Conservation (phyloP, 2,113 vertebrate species). For the Glaucidium brasilianum region DNA sequence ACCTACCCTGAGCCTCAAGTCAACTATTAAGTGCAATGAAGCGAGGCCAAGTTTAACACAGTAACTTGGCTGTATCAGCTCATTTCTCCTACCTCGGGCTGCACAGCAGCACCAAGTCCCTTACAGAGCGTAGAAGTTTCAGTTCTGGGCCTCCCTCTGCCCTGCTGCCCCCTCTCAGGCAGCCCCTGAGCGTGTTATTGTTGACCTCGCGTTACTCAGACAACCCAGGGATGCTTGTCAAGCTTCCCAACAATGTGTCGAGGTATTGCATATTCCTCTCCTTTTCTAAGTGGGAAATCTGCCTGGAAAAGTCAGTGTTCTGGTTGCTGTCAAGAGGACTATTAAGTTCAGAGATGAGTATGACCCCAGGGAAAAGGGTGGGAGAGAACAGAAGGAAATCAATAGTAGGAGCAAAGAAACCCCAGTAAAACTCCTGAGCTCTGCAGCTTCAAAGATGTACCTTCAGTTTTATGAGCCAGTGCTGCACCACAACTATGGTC, state of each 20-base stretch:
- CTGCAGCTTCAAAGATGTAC: not conserved
- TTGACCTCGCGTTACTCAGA: rapidly evolving
- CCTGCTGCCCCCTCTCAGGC: not conserved
- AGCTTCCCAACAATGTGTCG: not conserved
- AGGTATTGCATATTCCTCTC: not conserved
- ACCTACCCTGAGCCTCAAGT: not conserved
- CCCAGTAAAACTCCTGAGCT: constrained; percentile 8
- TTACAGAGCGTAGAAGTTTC: rapidly evolving
- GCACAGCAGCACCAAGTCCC: not conserved
- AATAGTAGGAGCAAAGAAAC: not conserved
- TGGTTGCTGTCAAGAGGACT: not conserved
- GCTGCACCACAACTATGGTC: not conserved
- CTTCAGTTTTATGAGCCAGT: not conserved
- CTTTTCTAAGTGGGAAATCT: not conserved
- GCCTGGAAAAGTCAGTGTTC: not conserved
- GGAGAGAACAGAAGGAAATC: not conserved
- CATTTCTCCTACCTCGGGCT: not conserved
- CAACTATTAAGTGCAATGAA: not conserved
- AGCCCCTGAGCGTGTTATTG: not conserved
- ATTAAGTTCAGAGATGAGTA: not conserved
- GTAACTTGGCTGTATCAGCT: rapidly evolving
- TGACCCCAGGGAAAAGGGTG: not conserved
- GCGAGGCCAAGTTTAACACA: not conserved
- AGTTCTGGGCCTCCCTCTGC: not conserved
- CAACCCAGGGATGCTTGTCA: not conserved